Percentiles rank a stretch among this genome's conserved stretches.
Evolutionary conservation across 2,888 invertebrate species (phyloP).

Genomic region (Arctia plantaginis): DNA sequence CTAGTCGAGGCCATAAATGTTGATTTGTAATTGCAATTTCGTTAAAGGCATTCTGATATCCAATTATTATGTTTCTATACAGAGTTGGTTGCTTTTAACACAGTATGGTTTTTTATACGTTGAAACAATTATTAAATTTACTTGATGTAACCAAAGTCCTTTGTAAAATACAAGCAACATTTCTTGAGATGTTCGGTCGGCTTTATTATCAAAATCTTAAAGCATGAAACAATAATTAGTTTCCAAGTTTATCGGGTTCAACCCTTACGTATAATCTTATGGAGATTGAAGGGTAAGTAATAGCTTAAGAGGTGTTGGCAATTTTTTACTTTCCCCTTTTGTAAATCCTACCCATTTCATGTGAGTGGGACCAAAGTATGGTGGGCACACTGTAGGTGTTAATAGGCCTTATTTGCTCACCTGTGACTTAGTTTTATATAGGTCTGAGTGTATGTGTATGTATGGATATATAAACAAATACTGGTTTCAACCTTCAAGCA

Average conservation of each 20-base stretch:
- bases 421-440: not conserved
- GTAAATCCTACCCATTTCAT: not conserved
- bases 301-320: too few species aligned
- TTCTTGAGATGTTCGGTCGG: too few species aligned
- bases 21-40: slow-evolving; percentile 21
- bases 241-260: too few species aligned
- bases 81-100: not conserved
- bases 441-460: not conserved
- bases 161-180: too few species aligned
- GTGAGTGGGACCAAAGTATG: not conserved
- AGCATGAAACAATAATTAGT: too few species aligned
- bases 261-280: too few species aligned
- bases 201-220: not conserved
- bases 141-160: not conserved
- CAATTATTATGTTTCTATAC: not conserved
- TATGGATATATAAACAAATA: not conserved
- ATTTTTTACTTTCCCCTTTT: not conserved
- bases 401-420: not conserved
- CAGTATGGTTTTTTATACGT: not conserved
- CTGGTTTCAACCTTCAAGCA: too few species aligned
- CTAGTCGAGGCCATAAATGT: slow-evolving; percentile 19
- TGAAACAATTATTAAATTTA: not conserved
- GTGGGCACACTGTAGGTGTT: not conserved
- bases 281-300: too few species aligned
- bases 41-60: slow-evolving; percentile 7